Base-by-base conservation (phyloP, 2,888 invertebrate species). In the Craniophora ligustri region DNA sequence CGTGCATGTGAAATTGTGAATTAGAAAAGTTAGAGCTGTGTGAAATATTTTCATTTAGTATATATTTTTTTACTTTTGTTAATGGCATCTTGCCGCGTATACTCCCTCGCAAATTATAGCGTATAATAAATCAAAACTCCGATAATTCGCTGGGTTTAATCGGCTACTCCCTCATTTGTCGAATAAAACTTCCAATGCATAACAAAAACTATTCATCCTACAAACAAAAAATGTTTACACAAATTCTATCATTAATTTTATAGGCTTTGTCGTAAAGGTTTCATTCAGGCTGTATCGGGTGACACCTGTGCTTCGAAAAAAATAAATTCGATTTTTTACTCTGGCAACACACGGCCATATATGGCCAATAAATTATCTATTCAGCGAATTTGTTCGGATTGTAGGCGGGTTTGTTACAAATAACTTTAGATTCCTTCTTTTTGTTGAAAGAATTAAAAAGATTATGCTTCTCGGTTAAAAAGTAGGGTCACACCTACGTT, bases 191-290 rank as follows among this genome's bases (percentile, higher is more conserved):
- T 32, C 21, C 7, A 5, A 48, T 39, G 8, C 14, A 23, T 45
- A 31, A 46, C 54, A 69, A 63, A 74, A 67, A 51, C 60, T 32
- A 51, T 65, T 64, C 63, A 72, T 72, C 50, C 74, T n/a, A 75
- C 74, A 55, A 86, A 91, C 88, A 89, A 88, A 75, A 78, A 82
- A 88, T 89, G 87, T 89, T 90, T 89, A 89, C 88, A 84, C 71
- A 79, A 56, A 58, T 60, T 68, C 58, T 45, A 80, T 87, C 86
- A 88, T 91, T 88, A 89, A 88, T 87, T 79, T 81, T 75, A 40
- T 74, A 36, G 70, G 50, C 71, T 55, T 65, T 66, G 63, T 63
- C 57, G 54, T 67, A 56, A 58, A 62, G 56, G 53, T 58, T 50
- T 74, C 68, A 76, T 77, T 77, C 76, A 67, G 47, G 45, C 54